phyloP scores from a whole-genome alignment of 2,888 invertebrate genomes.

The Scrobipalpa atriplicella region DNA sequence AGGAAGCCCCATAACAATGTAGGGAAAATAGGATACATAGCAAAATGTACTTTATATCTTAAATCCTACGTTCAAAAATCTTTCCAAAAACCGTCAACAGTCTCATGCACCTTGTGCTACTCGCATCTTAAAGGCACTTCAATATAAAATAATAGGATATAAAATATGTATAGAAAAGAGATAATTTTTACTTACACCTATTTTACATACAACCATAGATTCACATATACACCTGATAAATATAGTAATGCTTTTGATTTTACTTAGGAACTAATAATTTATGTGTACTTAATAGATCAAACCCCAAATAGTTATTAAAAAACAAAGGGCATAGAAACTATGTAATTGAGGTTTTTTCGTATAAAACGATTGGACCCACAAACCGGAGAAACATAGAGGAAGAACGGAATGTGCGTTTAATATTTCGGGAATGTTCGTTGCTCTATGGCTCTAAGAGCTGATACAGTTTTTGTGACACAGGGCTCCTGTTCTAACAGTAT shows the following conservation, averaged over 20 bases:
- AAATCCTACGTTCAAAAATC: constrained; percentile 49
- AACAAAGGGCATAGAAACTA: not conserved
- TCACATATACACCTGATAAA: not conserved
- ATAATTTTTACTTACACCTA: constrained; percentile 4
- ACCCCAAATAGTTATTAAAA: not conserved
- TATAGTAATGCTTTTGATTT: not conserved
- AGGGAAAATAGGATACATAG: not conserved
- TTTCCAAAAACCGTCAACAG: constrained; percentile 50
- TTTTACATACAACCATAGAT: constrained; percentile 12
- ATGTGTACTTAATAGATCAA: constrained; percentile 7
- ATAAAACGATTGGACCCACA: constrained; percentile 10
- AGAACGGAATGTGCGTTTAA: constrained; percentile 18
- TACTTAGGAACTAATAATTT: constrained; percentile 1
- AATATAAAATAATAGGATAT: constrained; percentile 41
- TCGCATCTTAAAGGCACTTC: constrained; percentile 50
- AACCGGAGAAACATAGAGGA: constrained; percentile 2
- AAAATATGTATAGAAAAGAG: constrained; percentile 34
- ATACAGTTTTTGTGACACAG: not conserved
- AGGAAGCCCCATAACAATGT: constrained; percentile 21
- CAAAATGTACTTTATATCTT: constrained; percentile 6
- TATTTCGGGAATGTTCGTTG: constrained; percentile 13
- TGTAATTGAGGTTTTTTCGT: not conserved
- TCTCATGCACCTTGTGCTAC: constrained; percentile 42
- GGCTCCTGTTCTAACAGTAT: not conserved
- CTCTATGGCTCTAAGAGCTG: not conserved